phyloP scores from a whole-genome alignment of 2,797 vertebrate species.

The Darevskia nairensis region DNA sequence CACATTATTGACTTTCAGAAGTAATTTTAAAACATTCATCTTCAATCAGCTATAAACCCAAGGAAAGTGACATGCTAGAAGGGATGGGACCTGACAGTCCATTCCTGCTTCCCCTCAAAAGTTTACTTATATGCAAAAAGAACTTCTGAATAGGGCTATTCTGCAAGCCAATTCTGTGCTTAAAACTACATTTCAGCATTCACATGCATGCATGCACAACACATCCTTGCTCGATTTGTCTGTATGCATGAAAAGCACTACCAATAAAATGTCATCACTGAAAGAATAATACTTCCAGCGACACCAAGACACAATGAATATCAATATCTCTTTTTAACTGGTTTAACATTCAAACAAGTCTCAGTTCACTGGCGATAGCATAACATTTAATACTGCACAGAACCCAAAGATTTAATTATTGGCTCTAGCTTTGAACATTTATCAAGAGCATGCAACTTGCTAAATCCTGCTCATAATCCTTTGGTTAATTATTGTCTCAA shows the following conservation, averaged over 20 bases:
- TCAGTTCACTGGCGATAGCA: constrained; percentile 41
- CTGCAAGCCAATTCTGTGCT: neutral
- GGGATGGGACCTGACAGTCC: no score
- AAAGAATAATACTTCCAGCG: neutral
- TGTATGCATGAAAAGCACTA: neutral
- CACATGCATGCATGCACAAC: neutral
- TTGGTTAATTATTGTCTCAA: constrained; percentile 49
- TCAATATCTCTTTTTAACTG: neutral
- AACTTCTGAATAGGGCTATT: no score
- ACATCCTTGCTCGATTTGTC: neutral
- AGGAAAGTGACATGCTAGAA: neutral
- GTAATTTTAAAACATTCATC: no score
- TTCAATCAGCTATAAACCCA: neutral
- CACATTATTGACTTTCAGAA: no score
- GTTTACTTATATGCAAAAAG: no score
- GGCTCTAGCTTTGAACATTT: constrained; percentile 26
- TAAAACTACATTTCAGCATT: neutral
- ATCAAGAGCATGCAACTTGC: constrained; percentile 6
- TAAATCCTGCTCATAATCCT: constrained; percentile 58
- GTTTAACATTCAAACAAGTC: constrained; percentile 32
- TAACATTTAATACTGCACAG: constrained; percentile 14
- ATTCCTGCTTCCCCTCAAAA: no score
- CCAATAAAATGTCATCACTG: neutral
- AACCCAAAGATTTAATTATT: constrained; percentile 36
- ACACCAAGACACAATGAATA: neutral